Base-by-base conservation (phyloP, 1,140 invertebrate genomes). In the Saccostrea glomerata region DNA sequence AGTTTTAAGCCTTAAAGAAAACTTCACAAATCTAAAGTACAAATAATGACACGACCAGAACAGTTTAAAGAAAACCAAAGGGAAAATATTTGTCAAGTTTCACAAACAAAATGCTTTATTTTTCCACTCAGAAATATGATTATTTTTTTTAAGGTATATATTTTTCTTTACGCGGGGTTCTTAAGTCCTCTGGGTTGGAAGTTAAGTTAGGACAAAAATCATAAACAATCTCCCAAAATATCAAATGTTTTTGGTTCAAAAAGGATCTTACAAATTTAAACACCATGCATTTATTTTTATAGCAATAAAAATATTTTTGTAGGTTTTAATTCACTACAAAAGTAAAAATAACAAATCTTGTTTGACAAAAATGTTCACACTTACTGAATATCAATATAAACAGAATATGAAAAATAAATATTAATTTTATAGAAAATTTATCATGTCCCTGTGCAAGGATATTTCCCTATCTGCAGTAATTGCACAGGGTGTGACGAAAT, bases 21-120 rank as follows among this genome's bases (percentile, higher is more conserved):
- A 77, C 70, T 77, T 30, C 30, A 36, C 25, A 77, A 77, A 77
- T 77, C 70, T 77, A 36, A 36, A 30, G 70, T 25, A 30, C 70
- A 77, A 77, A 77, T 77, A 77, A 77, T 77, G 23, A 77, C 70
- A 77, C 13, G 13, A 13, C 70, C 70, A 30, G 70, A 25, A 77
- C 70, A 77, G 25, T 77, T 77, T 77, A 25, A 25, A 77, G 36
- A 30, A 77, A 36, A 36, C 30, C 70, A 23, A 25, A 77, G 30
- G 30, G 70, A 77, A 77, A 77, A 77, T 77, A 77, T 77, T 77
- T 77, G 70, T 77, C 23, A 30, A 77, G 70, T 77, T 77, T 77
- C 3, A 77, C 25, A 77, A 77, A 77, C 70, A 77, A 77, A 77
- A 15, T 77, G 70, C 23, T 77, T 77, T 77, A 77, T 77, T 30